Evolutionary conservation across 1,140 invertebrate genomes (phyloP).

Genomic region (Sycophila sp.): DNA sequence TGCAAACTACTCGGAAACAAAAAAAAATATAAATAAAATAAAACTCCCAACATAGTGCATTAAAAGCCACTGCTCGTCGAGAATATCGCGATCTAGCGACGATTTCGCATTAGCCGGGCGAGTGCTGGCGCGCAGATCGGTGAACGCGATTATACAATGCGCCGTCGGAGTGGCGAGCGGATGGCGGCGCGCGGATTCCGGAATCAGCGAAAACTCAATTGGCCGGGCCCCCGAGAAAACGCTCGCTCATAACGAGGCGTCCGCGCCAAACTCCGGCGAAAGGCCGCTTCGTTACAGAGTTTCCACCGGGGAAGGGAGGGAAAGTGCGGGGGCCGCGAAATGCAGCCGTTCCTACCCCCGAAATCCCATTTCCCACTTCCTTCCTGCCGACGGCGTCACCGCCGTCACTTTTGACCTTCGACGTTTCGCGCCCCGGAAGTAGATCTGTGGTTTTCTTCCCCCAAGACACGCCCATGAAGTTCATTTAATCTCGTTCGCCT

Average conservation of each 20-base stretch:
- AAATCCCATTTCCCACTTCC: not conserved
- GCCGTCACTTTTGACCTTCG: too few relatives aligned
- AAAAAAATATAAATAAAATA: too few relatives aligned
- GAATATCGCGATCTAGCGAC: too few relatives aligned
- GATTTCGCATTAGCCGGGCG: conserved; percentile 20
- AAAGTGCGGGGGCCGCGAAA: not conserved
- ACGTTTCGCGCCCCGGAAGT: too few relatives aligned
- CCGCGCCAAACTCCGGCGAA: conserved; percentile 1
- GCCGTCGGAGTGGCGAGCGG: not conserved
- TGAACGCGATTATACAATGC: not conserved
- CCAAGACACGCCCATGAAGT: too few relatives aligned
- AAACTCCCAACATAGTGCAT: too few relatives aligned
- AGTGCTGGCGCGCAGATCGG: too few relatives aligned
- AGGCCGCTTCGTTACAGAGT: conserved; percentile 29
- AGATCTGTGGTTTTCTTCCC: too few relatives aligned
- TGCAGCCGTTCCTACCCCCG: not conserved
- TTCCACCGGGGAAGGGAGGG: not conserved
- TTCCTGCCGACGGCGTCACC: too few relatives aligned
- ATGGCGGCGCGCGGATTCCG: not conserved
- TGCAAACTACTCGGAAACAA: not conserved
- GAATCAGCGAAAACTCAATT: conserved; percentile 13
- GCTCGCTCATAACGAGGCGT: conserved; percentile 13
- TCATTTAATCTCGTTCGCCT: too few relatives aligned
- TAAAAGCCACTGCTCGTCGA: not conserved
- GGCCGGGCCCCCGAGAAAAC: not conserved